Evolutionary conservation across 2,113 vertebrate genomes (phyloP).

Genomic region (Micronycteris hirsuta): DNA sequence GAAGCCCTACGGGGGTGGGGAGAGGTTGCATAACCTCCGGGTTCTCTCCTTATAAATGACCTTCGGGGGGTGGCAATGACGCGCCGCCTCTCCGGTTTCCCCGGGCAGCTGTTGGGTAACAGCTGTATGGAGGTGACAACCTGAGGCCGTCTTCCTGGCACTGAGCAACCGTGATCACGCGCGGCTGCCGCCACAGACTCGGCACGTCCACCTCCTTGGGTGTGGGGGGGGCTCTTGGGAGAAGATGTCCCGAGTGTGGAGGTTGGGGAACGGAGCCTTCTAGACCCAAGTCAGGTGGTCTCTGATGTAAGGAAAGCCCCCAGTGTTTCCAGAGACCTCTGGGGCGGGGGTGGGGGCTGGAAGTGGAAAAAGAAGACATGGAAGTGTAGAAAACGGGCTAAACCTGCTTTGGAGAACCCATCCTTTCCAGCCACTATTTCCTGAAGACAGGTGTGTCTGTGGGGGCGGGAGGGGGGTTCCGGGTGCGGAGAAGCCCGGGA

Average conservation of each 20-base stretch:
- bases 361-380: neutral
- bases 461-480: neutral
- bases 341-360: neutral
- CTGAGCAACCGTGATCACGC: neutral
- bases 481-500: neutral
- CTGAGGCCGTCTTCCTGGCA: slow-evolving; percentile 26
- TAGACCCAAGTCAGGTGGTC: neutral
- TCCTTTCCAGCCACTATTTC: neutral
- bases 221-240: neutral
- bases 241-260: neutral
- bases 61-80: slow-evolving; percentile 61
- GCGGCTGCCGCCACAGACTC: neutral
- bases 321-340: neutral
- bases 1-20: neutral
- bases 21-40: slow-evolving; percentile 57
- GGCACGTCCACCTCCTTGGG: accelerated
- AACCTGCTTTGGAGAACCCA: neutral
- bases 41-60: slow-evolving; percentile 69
- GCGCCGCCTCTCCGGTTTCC: slow-evolving; percentile 62
- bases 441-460: neutral
- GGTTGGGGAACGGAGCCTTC: neutral
- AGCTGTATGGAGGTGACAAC: slow-evolving; percentile 67
- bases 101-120: slow-evolving; percentile 67
- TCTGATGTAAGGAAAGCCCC: neutral
- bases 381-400: neutral